These are phyloP conservation scores for Oedothorax gibbosus DNA, from an alignment of 1,140 invertebrate species.

Conservation along the genomic window DNA sequence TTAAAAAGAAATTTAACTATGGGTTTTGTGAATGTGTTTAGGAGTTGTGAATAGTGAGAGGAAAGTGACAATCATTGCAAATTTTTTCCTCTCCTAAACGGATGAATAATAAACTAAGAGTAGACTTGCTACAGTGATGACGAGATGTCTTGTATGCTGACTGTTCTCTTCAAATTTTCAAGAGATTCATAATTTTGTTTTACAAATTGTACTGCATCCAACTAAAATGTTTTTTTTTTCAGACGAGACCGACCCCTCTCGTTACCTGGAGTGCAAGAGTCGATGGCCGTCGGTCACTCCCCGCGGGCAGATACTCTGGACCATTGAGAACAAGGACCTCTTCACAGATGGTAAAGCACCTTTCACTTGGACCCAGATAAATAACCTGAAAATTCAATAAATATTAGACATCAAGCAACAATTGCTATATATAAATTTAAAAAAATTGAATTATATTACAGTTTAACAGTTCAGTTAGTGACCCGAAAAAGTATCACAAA, in stretches of 20 bases:
- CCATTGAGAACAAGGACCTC: constrained; percentile 65
- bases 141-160: not conserved
- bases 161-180: not conserved
- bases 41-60: too few species aligned
- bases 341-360: constrained; percentile 65
- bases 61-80: not conserved
- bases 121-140: not conserved
- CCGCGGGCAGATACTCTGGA: constrained; percentile 69
- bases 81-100: too few species aligned
- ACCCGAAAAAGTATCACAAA: too few species aligned
- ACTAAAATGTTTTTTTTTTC: constrained; percentile 36
- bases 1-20: not conserved
- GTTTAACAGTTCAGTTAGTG: not conserved
- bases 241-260: constrained; percentile 66
- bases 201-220: not conserved
- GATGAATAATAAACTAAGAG: too few species aligned
- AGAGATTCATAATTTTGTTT: not conserved
- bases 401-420: not conserved
- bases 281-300: constrained; percentile 67
- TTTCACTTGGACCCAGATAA: not conserved
- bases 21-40: not conserved
- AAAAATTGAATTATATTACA: not conserved
- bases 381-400: not conserved
- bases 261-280: constrained; percentile 69
- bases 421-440: not conserved